These are phyloP conservation scores for Vidua chalybeata DNA, from an alignment of 2,113 vertebrate genomes.

Conservation along the genomic window DNA sequence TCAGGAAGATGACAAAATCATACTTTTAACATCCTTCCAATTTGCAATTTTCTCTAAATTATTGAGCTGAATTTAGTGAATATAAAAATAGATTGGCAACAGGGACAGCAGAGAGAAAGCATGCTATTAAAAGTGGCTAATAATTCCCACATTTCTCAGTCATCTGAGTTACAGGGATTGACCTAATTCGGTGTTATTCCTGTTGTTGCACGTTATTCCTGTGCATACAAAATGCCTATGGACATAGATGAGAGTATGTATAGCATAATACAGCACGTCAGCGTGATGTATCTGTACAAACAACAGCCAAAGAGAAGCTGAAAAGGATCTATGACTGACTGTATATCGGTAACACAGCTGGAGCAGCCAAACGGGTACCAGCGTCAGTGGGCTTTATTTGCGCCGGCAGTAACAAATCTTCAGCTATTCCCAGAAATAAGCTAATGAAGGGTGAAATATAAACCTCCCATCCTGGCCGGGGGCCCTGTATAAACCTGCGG, in stretches of 20 bases:
- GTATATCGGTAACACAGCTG: rapidly evolving
- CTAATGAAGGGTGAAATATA: rapidly evolving
- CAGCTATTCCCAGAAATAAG: background rate
- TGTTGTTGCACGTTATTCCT: background rate
- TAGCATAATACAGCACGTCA: rapidly evolving
- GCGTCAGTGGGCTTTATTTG: background rate
- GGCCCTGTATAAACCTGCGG: no score
- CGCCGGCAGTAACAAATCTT: background rate
- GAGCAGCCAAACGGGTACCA: rapidly evolving
- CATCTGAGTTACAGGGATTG: background rate
- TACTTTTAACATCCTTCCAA: background rate
- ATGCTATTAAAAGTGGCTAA: background rate
- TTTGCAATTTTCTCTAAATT: background rate
- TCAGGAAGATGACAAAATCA: background rate
- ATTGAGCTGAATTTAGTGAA: background rate
- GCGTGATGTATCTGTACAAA: background rate
- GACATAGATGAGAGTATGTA: background rate
- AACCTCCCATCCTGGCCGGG: no score
- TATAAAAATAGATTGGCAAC: background rate
- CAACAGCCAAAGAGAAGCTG: background rate
- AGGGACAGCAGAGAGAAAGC: background rate
- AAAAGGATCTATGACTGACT: rapidly evolving
- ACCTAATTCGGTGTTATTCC: background rate
- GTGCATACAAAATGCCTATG: rapidly evolving
- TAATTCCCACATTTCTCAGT: background rate